Percentiles rank a stretch among this genome's conserved stretches.
Conservation (phyloP, 64 coral and sea anemone species). For the Acropora tenuis region DNA sequence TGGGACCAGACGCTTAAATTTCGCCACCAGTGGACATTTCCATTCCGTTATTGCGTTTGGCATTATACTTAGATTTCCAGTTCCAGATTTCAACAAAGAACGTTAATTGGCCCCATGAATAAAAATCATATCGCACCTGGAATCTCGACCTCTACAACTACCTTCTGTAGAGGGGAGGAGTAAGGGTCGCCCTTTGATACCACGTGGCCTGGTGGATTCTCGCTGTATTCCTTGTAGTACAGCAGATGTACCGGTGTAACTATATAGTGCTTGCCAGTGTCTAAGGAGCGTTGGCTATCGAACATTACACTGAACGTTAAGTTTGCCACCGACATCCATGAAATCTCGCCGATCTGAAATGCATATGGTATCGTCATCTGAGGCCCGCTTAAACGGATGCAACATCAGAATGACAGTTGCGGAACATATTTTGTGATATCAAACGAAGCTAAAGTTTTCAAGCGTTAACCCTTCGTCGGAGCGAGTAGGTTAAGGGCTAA, state of each 20-base stretch:
- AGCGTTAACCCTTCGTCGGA: no score
- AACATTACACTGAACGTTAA: slow-evolving; percentile 59
- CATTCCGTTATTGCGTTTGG: no score
- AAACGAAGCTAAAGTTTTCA: no score
- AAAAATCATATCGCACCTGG: slow-evolving; percentile 30
- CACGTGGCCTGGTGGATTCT: slow-evolving; percentile 28
- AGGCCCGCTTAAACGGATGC: no score
- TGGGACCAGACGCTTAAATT: no score
- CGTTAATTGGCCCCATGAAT: neutral
- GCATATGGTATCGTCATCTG: neutral
- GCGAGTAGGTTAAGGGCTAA: no score
- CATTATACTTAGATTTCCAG: no score
- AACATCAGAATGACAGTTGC: no score
- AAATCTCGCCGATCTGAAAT: slow-evolving; percentile 31
- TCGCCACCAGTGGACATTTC: no score
- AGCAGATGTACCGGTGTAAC: slow-evolving; percentile 33
- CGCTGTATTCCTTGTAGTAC: slow-evolving; percentile 64
- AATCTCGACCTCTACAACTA: slow-evolving; percentile 28
- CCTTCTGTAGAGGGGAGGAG: slow-evolving; percentile 16
- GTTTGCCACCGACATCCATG: slow-evolving; percentile 17
- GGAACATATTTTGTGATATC: no score
- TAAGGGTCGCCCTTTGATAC: slow-evolving; percentile 22
- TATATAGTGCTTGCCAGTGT: slow-evolving; percentile 40
- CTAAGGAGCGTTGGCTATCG: slow-evolving; percentile 8
- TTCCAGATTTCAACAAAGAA: neutral